Base-by-base conservation (phyloP, 1,140 invertebrate genomes). In the Procambarus virginalis region DNA sequence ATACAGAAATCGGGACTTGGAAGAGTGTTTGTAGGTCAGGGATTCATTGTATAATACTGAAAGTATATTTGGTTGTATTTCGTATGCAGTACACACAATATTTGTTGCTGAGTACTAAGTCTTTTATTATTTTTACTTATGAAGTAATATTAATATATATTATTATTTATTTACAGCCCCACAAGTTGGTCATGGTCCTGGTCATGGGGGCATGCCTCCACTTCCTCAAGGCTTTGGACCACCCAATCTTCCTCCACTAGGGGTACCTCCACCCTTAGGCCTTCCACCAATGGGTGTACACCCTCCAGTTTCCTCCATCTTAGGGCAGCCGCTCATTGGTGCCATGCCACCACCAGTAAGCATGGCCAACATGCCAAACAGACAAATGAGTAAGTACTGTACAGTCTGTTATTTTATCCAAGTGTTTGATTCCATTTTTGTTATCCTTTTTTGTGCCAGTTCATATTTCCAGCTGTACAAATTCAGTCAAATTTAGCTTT, bases 181-280 rank as follows among this genome's bases (percentile, higher is more conserved):
- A 46, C 87, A 89, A 58, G 81, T 84, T 64, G 87, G 87, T 48
- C 87, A 49, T 48, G 87, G 87, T 9, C 80, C n/a, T 60, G 87
- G 87, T 51, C 92, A 80, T 75, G 91, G 88, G 6, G 84, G 88
- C 4, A 86, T 92, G 77, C 91, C 93, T 49, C 93, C 92, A 9
- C 84, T 93, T 6, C 91, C 92, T 17, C 92, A 92, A 49, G 92
- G 92, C 2, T 84, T 90, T 75, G 89, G 91, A 91, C 92, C 90
- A 14, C 90, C 91, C 20, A 91, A 90, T 73, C 80, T 92, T 77
- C 91, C 92, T 45, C 87, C 91, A 17, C 45, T 92, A 64, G 91
- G 91, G n/a, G 78, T 92, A 49, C 88, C 88, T 14, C 91, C 91
- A 45, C 91, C 91, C 9, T 51, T 92, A 12, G 82, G 89, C 12